phyloP scores from a whole-genome alignment of 2,113 vertebrate genomes.

The Phaethon lepturus region DNA sequence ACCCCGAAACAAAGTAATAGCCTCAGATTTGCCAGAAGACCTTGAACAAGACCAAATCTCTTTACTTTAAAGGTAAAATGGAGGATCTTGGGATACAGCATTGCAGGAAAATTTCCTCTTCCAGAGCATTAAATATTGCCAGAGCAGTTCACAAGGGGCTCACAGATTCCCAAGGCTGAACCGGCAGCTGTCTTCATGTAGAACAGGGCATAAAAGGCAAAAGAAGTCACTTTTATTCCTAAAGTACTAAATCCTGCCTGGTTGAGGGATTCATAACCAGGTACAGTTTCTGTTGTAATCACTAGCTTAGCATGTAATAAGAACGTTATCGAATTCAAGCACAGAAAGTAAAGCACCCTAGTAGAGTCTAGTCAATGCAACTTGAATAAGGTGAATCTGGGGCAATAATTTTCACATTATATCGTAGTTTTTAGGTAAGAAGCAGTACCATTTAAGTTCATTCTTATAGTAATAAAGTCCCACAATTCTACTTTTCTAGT shows the following conservation, averaged over 20 bases:
- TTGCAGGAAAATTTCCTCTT: not conserved
- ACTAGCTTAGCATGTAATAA: not conserved
- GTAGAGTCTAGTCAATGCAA: not conserved
- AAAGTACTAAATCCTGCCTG: not conserved
- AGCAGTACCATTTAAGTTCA: not conserved
- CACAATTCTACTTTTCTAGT: not conserved
- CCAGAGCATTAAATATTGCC: not conserved
- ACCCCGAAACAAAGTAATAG: not conserved
- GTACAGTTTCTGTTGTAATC: not conserved
- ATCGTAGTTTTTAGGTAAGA: not conserved
- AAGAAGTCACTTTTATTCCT: not conserved
- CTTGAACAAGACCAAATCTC: not conserved
- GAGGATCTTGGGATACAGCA: not conserved
- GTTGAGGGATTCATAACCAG: not conserved
- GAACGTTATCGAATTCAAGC: not conserved
- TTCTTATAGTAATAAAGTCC: not conserved
- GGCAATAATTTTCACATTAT: not conserved
- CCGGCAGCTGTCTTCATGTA: not conserved
- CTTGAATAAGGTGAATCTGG: not conserved
- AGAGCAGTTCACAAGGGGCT: not conserved
- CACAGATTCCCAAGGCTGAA: not conserved
- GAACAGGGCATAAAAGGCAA: not conserved
- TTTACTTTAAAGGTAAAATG: not conserved
- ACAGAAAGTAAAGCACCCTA: not conserved
- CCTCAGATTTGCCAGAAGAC: not conserved